These are phyloP conservation scores for Chlorospingus semifuscus DNA, from an alignment of 2,797 vertebrate genomes.

Conservation along the genomic window DNA sequence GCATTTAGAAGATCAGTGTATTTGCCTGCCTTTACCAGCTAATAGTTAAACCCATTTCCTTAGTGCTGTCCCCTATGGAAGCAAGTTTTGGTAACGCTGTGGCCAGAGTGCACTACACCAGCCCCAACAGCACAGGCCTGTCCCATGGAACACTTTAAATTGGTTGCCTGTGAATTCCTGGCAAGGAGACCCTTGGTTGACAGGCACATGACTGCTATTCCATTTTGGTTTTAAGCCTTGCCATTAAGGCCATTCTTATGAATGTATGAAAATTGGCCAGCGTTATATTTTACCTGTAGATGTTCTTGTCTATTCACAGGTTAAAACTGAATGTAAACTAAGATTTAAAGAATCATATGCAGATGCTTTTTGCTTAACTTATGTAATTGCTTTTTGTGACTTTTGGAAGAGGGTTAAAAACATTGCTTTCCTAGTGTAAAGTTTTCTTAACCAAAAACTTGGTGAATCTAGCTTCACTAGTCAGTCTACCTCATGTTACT, in stretches of 20 bases:
- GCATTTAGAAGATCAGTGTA: not conserved
- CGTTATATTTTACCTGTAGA: conserved; percentile 40
- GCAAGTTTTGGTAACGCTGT: rapidly evolving
- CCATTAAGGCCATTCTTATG: conserved; percentile 29
- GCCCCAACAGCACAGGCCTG: not conserved
- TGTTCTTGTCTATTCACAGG: conserved; percentile 62
- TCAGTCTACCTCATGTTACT: conserved; percentile 94
- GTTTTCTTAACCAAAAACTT: conserved; percentile 79
- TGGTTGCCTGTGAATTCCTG: not conserved
- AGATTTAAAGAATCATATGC: conserved; percentile 67
- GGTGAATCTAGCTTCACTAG: conserved; percentile 84
- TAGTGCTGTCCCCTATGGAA: not conserved
- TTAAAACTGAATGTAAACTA: conserved; percentile 80
- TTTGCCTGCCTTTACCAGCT: not conserved
- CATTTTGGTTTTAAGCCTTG: conserved; percentile 20
- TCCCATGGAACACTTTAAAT: not conserved
- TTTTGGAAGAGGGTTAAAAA: conserved; percentile 79
- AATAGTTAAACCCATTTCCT: not conserved
- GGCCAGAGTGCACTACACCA: not conserved
- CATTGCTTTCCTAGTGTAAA: conserved; percentile 75
- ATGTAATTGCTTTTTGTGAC: conserved; percentile 92
- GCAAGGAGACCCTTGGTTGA: not conserved
- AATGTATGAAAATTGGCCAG: conserved; percentile 62
- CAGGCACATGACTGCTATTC: not conserved
- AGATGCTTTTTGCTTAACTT: conserved; percentile 78